Conservation (phyloP, 1,140 invertebrate genomes). For the Ladona fulva region DNA sequence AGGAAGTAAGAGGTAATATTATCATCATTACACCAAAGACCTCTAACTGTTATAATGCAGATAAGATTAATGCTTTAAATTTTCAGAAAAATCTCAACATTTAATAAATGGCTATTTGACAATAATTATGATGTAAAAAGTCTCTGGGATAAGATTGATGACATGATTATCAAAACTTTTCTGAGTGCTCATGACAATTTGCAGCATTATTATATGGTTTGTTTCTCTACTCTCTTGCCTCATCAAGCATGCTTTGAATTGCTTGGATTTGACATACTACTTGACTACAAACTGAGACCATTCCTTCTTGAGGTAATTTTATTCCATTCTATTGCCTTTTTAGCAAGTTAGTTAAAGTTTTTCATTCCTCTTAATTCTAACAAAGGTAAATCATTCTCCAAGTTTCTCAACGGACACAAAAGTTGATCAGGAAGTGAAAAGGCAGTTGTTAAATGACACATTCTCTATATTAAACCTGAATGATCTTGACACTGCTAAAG, state of each 20-base stretch:
- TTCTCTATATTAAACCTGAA: slow-evolving; percentile 73
- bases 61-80: neutral
- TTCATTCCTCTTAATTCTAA: no score
- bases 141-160: slow-evolving; percentile 75
- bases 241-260: slow-evolving; percentile 82
- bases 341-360: no score
- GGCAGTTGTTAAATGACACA: slow-evolving; percentile 69
- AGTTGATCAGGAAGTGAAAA: slow-evolving; percentile 76
- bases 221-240: slow-evolving; percentile 74
- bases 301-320: slow-evolving; percentile 66
- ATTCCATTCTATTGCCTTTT: no score
- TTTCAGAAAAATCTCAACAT: slow-evolving; percentile 64
- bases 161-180: slow-evolving; percentile 82
- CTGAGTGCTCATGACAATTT: slow-evolving; percentile 74
- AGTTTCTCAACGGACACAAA: slow-evolving; percentile 80
- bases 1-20: slow-evolving; percentile 67
- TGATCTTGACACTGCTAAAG: slow-evolving; percentile 64
- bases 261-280: slow-evolving; percentile 76
- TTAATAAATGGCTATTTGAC: slow-evolving; percentile 61
- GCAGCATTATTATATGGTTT: slow-evolving; percentile 79
- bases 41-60: neutral
- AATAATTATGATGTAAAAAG: slow-evolving; percentile 63
- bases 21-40: no score
- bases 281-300: slow-evolving; percentile 77
- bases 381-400: slow-evolving; percentile 80